Evolutionary conservation across 1,140 invertebrate species (phyloP).

Genomic region (Trigoniulus corallinus): DNA sequence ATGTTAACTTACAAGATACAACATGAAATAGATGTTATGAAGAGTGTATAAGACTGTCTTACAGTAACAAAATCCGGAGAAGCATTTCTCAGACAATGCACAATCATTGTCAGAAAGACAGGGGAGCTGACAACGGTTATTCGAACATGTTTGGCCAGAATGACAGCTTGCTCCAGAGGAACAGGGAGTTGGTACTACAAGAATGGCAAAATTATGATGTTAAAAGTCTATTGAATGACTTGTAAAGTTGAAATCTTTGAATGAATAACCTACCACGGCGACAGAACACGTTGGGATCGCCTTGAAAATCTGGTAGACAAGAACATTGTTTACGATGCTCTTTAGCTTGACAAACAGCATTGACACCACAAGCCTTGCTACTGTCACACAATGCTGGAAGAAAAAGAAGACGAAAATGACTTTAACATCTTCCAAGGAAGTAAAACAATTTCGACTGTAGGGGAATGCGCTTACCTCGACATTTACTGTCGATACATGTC

Average conservation of each 20-base stretch:
- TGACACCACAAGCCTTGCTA: constrained; percentile 64
- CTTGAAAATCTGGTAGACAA: constrained; percentile 58
- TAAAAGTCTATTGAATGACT: background rate
- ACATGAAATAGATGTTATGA: background rate
- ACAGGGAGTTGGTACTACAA: constrained; percentile 58
- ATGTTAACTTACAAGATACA: background rate
- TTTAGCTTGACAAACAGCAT: constrained; percentile 57
- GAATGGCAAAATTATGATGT: constrained; percentile 5
- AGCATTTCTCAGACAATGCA: constrained; percentile 78
- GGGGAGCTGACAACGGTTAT: constrained; percentile 55
- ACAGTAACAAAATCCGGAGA: constrained; percentile 58
- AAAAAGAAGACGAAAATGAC: too few relatives aligned
- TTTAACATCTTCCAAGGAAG: too few relatives aligned
- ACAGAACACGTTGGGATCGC: constrained; percentile 65
- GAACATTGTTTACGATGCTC: constrained; percentile 59
- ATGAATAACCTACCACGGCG: constrained; percentile 33
- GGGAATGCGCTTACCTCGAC: too few relatives aligned
- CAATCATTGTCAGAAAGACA: constrained; percentile 65
- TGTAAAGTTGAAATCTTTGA: background rate
- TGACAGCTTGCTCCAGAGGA: constrained; percentile 46
- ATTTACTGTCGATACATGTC: constrained; percentile 63
- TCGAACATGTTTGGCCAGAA: constrained; percentile 46
- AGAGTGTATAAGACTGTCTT: constrained; percentile 25
- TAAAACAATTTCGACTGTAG: too few relatives aligned
- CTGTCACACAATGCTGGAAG: too few relatives aligned